These are phyloP conservation scores for Furnarius figulus DNA, from an alignment of 2,113 vertebrate genomes.

Conservation along the genomic window DNA sequence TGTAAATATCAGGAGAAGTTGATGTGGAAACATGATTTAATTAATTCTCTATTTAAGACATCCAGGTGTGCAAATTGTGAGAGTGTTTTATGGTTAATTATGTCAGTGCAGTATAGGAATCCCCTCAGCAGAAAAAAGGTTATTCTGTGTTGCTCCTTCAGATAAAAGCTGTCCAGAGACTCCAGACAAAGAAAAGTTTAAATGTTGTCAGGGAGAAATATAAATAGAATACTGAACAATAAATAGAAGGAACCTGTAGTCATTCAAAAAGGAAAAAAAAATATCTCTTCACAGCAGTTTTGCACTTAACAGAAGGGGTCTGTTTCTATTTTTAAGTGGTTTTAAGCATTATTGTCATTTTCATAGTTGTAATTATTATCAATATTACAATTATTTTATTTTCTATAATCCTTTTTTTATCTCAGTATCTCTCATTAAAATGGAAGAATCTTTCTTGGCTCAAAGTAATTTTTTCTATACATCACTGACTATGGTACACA, in stretches of 20 bases:
- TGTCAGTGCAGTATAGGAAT: background rate
- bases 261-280: background rate
- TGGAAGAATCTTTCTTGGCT: background rate
- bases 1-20: background rate
- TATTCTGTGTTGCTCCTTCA: conserved; percentile 18
- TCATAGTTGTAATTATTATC: background rate
- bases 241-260: background rate
- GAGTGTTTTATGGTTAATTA: conserved; percentile 20
- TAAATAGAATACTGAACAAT: background rate
- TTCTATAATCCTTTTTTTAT: background rate
- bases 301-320: background rate
- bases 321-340: background rate
- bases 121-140: background rate
- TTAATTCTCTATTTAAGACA: conserved; percentile 23
- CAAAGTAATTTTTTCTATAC: background rate
- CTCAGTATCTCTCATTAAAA: background rate
- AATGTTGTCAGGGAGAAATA: background rate
- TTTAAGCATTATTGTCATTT: background rate
- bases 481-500: background rate
- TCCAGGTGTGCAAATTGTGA: conserved; percentile 4
- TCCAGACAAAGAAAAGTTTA: background rate
- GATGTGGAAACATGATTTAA: conserved; percentile 16
- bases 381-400: background rate
- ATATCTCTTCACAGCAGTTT: background rate
- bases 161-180: conserved; percentile 8